These are phyloP conservation scores for Aplochiton taeniatus DNA, from an alignment of 2,797 vertebrate species.

Conservation along the genomic window DNA sequence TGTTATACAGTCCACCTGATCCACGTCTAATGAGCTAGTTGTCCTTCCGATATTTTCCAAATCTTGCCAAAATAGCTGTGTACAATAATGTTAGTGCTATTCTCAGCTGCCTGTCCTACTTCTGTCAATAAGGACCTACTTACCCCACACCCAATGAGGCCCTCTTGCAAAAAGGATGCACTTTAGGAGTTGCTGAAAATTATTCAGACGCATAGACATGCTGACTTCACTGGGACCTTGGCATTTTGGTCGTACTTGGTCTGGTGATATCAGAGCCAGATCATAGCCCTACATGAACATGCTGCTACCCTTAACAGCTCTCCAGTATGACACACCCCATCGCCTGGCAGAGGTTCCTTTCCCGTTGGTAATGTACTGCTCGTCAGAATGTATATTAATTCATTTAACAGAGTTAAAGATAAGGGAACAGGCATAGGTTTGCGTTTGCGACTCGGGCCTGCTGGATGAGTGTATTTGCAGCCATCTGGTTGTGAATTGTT, in stretches of 20 bases:
- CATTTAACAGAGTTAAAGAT: slow-evolving; percentile 22
- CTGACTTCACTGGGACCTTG: no score
- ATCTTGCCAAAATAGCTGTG: neutral
- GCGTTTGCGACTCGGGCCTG: slow-evolving; percentile 14
- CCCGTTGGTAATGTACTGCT: neutral
- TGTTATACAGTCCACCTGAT: neutral
- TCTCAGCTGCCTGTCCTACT: slow-evolving; percentile 25
- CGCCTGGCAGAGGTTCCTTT: neutral
- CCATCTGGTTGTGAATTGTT: slow-evolving; percentile 58
- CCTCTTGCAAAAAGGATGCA: neutral
- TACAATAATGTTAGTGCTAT: slow-evolving; percentile 7
- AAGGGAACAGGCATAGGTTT: slow-evolving; percentile 28
- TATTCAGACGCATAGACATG: no score
- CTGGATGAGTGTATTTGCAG: slow-evolving; percentile 26
- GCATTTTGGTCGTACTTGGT: no score
- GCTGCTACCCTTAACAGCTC: neutral
- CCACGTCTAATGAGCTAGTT: neutral
- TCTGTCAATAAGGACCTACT: slow-evolving; percentile 24
- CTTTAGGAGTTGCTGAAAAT: no score
- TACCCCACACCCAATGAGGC: neutral
- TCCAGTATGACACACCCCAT: neutral
- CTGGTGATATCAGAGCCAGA: no score
- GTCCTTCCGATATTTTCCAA: neutral
- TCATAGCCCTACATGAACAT: no score
- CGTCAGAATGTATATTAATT: slow-evolving; percentile 30